Conservation (phyloP, 2,113 vertebrate genomes). For the Dryoscopus gambensis region DNA sequence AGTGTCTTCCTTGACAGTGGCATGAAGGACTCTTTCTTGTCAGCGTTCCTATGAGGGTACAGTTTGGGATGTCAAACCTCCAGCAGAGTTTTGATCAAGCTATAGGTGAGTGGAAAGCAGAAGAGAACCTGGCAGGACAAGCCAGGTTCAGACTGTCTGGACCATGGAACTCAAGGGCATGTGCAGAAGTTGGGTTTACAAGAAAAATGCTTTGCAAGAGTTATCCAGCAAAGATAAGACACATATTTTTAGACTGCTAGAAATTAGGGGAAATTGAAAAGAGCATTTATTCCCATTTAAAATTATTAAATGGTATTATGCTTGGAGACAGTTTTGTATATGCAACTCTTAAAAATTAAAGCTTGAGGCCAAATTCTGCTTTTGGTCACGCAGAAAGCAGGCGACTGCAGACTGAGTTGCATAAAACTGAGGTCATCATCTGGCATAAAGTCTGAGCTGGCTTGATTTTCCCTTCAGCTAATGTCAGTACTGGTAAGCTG, state of each 20-base stretch:
- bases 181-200: neutral
- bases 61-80: neutral
- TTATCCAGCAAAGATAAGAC: neutral
- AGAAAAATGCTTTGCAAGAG: neutral
- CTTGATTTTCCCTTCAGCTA: neutral
- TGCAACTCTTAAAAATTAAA: neutral
- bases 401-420: neutral
- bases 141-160: neutral
- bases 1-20: neutral
- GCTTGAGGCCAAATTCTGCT: neutral
- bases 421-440: conserved; percentile 40
- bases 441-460: conserved; percentile 28
- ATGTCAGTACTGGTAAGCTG: neutral
- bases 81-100: neutral
- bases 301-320: neutral
- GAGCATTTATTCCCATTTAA: neutral
- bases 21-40: neutral
- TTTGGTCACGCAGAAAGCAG: conserved; percentile 9
- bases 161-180: neutral
- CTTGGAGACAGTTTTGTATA: neutral
- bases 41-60: neutral
- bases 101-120: neutral
- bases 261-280: neutral
- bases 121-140: neutral
- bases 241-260: neutral